phyloP scores from a whole-genome alignment of 2,113 vertebrate species.

The Girardinichthys multiradiatus region DNA sequence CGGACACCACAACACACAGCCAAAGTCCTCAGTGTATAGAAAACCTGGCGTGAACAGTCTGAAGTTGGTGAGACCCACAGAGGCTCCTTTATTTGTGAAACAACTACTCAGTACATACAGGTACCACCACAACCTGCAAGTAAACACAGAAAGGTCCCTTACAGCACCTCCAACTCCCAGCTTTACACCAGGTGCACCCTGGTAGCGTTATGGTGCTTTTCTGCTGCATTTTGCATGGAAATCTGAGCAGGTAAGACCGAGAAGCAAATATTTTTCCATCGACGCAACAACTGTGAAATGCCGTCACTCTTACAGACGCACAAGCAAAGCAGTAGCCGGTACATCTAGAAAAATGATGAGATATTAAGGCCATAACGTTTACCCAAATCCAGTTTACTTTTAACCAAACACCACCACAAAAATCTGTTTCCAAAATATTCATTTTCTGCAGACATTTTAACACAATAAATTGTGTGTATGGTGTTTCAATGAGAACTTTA shows the following conservation, averaged over 20 bases:
- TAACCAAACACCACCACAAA: neutral
- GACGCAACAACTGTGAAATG: neutral
- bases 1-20: neutral
- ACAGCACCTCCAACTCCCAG: no score
- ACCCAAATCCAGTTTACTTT: neutral
- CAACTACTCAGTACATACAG: neutral
- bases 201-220: neutral
- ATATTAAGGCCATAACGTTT: neutral
- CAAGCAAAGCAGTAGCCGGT: neutral
- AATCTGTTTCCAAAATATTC: no score
- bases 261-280: neutral
- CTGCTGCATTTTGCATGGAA: neutral
- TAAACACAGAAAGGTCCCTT: neutral
- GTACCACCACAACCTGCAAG: neutral
- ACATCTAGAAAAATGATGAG: neutral
- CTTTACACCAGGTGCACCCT: no score
- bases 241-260: no score
- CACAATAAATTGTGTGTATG: no score
- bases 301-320: neutral
- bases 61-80: neutral
- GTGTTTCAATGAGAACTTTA: no score
- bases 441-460: no score
- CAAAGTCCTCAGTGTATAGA: constrained; percentile 26
- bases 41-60: neutral
- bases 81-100: neutral